Evolutionary conservation across 2,888 invertebrate genomes (phyloP), one percentile per base, ranked within the genome.

Genomic region (Xanthia icteritia): DNA sequence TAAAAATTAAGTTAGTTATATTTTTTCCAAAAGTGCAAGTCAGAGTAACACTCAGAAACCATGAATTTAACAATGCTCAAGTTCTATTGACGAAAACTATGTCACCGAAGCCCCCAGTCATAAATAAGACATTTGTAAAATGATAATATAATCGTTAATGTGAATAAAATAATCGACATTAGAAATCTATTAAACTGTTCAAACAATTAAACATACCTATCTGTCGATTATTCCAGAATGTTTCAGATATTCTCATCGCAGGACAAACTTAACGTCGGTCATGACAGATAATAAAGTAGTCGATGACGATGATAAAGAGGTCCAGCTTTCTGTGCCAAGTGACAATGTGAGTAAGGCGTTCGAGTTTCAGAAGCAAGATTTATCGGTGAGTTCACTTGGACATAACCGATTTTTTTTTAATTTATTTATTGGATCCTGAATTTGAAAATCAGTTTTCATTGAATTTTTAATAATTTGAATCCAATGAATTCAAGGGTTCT

Each of bases 221-320:
- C 42, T 36, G 20, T 31, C 6, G 20, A 60, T 71, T 42, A 54
- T 58, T 45, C 23, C 9, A 20, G 15, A 74, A 72, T n/a, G 20
- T 64, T 45, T 48, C 54, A n/a, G n/a, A 61, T 73, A 76, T 58
- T 72, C 63, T 36, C 45, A 58, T 69, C 69, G 39, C 61, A 51
- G n/a, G 42, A 69, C 60, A 36, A n/a, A 73, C 27, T 76, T 69
- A 63, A 71, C 45, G 64, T 45, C 54, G 31, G 2, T 76, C 51
- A 58, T 65, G 61, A 36, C 67, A 70, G 65, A 78, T 77, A 78
- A 15, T 73, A 78, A 84, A 85, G 65, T 72, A 73, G 65, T 81
- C 66, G 36, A 58, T 0, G 9, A 39, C 3, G 27, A 27, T 27
- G 5, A 11, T 65, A 65, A 42, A 42, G 17, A 27, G 11, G 20